These are phyloP conservation scores for Cynopterus brachyotis DNA, from an alignment of 2,113 vertebrate genomes.

Conservation along the genomic window DNA sequence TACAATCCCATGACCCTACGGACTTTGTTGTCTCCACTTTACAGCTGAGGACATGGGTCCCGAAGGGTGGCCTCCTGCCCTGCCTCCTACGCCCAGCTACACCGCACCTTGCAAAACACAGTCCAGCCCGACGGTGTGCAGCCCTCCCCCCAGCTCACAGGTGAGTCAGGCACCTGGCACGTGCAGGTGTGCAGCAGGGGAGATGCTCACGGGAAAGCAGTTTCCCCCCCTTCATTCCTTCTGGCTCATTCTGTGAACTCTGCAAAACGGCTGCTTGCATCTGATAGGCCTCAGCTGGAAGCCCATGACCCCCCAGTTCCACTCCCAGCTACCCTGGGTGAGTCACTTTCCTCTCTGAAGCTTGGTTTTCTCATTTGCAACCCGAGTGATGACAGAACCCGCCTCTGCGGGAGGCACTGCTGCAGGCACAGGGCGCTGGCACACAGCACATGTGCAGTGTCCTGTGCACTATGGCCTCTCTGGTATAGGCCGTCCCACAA, in stretches of 20 bases:
- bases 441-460: accelerated
- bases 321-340: neutral
- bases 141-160: neutral
- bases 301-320: neutral
- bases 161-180: neutral
- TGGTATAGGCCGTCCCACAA: no score
- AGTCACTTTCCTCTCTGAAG: neutral
- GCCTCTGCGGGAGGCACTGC: accelerated
- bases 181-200: neutral
- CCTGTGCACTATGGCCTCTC: neutral
- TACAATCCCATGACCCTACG: accelerated
- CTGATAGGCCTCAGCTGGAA: neutral
- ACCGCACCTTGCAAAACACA: neutral
- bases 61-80: accelerated
- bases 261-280: no score
- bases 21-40: neutral
- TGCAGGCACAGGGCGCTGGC: accelerated
- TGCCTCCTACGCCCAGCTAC: accelerated
- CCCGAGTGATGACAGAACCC: neutral
- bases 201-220: accelerated
- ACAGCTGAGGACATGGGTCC: neutral
- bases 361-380: neutral
- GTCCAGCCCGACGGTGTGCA: accelerated
- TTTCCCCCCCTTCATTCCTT: neutral
- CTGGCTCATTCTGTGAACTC: neutral